phyloP scores from a whole-genome alignment of 1,140 invertebrate species.

The Cylas formicarius region DNA sequence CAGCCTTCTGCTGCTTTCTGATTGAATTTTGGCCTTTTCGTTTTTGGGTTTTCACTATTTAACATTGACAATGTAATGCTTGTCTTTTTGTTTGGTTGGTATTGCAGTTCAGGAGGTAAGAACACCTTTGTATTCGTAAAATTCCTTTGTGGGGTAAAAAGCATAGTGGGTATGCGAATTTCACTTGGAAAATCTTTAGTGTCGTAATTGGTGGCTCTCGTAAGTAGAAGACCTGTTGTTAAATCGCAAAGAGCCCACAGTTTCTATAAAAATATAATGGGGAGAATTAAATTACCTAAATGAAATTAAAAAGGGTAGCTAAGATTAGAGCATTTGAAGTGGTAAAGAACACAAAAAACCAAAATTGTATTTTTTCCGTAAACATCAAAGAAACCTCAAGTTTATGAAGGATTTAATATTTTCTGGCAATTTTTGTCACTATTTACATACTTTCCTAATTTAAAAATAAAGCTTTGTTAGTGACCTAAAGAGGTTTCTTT shows the following conservation, averaged over 20 bases:
- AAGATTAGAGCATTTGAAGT: too few relatives aligned
- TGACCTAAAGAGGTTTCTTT: too few relatives aligned
- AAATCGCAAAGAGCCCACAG: conserved; percentile 94
- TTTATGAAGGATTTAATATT: too few relatives aligned
- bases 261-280: conserved; percentile 64
- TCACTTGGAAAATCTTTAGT: conserved; percentile 82
- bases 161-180: conserved; percentile 77
- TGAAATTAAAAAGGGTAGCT: neutral
- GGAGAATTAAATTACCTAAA: neutral
- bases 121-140: conserved; percentile 65
- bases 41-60: conserved; percentile 44
- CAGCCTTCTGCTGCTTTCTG: conserved; percentile 44
- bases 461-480: too few relatives aligned
- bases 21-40: conserved; percentile 40
- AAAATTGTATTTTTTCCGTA: too few relatives aligned
- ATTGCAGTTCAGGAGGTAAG: conserved; percentile 59
- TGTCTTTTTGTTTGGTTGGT: conserved; percentile 46
- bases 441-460: too few relatives aligned
- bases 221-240: conserved; percentile 79
- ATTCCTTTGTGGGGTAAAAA: conserved; percentile 68
- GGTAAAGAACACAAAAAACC: too few relatives aligned
- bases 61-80: conserved; percentile 43
- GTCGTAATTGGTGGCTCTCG: conserved; percentile 80
- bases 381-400: too few relatives aligned
- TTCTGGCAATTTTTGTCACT: too few relatives aligned